Conservation (phyloP, 2,888 invertebrate species). For the Limnephilus marmoratus region DNA sequence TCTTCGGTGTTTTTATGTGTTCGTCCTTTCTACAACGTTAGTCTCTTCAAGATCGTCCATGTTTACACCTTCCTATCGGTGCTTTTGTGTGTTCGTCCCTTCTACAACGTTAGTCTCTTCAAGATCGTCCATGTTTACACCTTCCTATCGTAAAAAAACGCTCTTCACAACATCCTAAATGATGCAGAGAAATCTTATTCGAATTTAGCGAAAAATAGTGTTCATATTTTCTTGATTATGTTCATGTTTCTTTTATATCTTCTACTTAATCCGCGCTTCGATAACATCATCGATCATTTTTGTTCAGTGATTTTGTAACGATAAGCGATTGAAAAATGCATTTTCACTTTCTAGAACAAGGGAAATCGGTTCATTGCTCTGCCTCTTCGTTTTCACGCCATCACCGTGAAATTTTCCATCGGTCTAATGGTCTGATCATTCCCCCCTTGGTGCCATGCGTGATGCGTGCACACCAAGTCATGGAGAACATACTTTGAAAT, state of each 20-base stretch:
- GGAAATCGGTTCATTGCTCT: constrained; percentile 13
- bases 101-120: no score
- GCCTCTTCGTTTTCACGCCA: constrained; percentile 14
- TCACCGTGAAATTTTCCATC: background rate
- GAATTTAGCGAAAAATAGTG: background rate
- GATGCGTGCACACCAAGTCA: background rate
- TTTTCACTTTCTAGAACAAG: constrained; percentile 8
- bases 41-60: no score
- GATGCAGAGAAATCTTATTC: no score
- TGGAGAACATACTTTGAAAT: no score
- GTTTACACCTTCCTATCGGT: no score
- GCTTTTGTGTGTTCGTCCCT: no score
- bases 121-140: no score
- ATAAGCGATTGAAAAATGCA: background rate
- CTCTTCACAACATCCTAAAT: background rate
- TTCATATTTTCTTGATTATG: background rate
- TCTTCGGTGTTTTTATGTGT: no score
- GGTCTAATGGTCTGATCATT: background rate
- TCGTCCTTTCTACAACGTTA: no score
- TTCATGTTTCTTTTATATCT: background rate
- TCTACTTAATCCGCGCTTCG: background rate
- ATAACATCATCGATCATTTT: background rate
- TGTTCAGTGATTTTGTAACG: background rate
- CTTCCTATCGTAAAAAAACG: background rate
- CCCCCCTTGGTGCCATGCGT: background rate